These are phyloP conservation scores for Stichopus chloronotus DNA, from an alignment of 35 echinoderm and acorn worm species.

Conservation along the genomic window DNA sequence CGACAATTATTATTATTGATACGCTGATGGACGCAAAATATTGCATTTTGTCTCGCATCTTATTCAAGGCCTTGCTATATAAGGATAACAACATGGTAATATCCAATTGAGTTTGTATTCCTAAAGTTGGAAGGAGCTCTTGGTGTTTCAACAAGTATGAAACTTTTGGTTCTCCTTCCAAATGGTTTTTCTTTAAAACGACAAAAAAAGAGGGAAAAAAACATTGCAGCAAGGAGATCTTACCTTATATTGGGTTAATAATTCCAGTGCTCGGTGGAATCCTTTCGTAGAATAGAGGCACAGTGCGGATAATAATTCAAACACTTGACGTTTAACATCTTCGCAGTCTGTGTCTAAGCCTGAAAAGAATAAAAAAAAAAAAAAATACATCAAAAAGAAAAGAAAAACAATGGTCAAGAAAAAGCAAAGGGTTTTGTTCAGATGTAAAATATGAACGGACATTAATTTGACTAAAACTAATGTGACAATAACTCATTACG, in stretches of 20 bases:
- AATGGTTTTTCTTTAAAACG: no score
- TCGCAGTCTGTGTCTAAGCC: conserved; percentile 83
- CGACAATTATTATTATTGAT: no score
- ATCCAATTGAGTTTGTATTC: no score
- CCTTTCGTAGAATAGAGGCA: conserved; percentile 85
- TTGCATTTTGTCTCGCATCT: no score
- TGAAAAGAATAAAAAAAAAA: conserved; percentile 49
- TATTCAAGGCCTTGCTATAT: no score
- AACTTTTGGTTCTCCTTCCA: no score
- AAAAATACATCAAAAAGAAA: background rate
- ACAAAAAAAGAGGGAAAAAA: background rate
- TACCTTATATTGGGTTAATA: conserved; percentile 95
- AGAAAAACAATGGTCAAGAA: background rate
- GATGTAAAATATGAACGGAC: background rate
- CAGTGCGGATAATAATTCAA: conserved; percentile 89
- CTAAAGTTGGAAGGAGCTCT: no score
- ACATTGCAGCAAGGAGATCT: background rate
- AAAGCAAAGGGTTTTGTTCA: background rate
- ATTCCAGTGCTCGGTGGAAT: conserved; percentile 79
- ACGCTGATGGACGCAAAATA: no score
- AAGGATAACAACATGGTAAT: no score
- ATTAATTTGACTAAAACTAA: no score
- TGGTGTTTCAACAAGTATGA: no score
- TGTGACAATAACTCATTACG: no score
- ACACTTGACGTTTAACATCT: conserved; percentile 89